Conservation (phyloP, 2,797 vertebrate species). For the Ibycter americanus region DNA sequence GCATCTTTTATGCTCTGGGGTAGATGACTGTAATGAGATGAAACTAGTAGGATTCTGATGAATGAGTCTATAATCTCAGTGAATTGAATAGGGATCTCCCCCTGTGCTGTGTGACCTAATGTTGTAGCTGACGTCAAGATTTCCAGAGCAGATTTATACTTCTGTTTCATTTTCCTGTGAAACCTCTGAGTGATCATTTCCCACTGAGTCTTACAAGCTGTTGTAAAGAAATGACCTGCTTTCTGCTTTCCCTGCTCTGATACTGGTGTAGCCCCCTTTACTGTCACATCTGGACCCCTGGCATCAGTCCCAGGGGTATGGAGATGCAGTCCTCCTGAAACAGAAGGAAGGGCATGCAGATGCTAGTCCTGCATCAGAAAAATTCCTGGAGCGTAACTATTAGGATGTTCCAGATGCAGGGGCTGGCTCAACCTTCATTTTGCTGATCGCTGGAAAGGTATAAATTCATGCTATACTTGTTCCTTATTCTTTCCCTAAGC, state of each 20-base stretch:
- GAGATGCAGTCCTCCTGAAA: not conserved
- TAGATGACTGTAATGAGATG: not conserved
- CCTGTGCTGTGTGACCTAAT: conserved; percentile 28
- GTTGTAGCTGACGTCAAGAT: conserved; percentile 14
- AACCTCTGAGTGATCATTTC: not conserved
- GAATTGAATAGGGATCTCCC: conserved; percentile 38
- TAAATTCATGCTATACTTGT: not conserved
- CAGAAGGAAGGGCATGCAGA: not conserved
- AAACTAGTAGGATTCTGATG: not conserved
- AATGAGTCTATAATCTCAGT: not conserved
- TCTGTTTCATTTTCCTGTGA: not conserved
- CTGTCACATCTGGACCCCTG: not conserved
- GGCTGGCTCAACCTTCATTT: not conserved
- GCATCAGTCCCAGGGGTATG: not conserved
- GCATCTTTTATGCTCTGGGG: not conserved
- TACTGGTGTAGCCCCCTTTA: not conserved
- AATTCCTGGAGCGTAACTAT: not conserved
- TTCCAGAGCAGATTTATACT: not conserved
- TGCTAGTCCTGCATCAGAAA: not conserved
- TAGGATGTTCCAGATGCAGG: not conserved
- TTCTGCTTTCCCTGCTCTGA: not conserved
- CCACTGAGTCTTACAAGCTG: not conserved
- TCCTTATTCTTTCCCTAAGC: conserved; percentile 54
- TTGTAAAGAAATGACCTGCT: not conserved
- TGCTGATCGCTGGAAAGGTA: not conserved